Evolutionary conservation across 1,140 invertebrate species (phyloP).

Genomic region (Diabrotica virgifera): DNA sequence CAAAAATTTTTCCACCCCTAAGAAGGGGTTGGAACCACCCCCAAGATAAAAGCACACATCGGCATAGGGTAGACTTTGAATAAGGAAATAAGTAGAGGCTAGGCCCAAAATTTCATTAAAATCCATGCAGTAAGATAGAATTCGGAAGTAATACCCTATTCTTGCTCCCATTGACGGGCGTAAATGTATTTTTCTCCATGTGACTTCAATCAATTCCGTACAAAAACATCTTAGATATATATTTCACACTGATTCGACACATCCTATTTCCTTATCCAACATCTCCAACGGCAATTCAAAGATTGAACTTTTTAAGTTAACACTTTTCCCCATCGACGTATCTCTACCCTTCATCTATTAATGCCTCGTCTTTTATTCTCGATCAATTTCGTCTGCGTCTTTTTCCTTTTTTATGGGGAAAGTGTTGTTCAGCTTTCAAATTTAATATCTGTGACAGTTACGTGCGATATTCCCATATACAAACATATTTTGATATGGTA

Average conservation of each 20-base stretch:
- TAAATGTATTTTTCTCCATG: too few relatives aligned
- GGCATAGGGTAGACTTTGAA: too few relatives aligned
- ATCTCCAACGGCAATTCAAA: constrained; percentile 9
- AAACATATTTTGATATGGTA: constrained; percentile 22
- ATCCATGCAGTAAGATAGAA: too few relatives aligned
- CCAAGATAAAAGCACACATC: too few relatives aligned
- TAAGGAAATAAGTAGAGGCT: too few relatives aligned
- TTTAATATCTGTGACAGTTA: constrained; percentile 19
- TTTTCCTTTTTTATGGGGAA: constrained; percentile 1
- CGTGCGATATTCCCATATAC: constrained; percentile 16
- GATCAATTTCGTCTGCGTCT: constrained; percentile 10
- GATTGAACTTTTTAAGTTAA: constrained; percentile 1
- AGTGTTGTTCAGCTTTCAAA: constrained; percentile 10
- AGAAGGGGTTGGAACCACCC: too few relatives aligned
- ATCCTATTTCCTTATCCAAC: neutral
- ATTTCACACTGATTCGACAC: neutral
- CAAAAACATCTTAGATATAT: too few relatives aligned
- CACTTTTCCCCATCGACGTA: neutral
- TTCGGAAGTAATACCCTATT: too few relatives aligned
- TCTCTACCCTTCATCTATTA: constrained; percentile 13
- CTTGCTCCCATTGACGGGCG: too few relatives aligned
- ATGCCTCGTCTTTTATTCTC: constrained; percentile 4
- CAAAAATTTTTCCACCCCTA: too few relatives aligned
- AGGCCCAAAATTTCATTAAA: too few relatives aligned
- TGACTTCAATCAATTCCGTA: too few relatives aligned